Evolutionary conservation across 2,888 invertebrate species (phyloP).

Genomic region (Vandiemenella viatica): DNA sequence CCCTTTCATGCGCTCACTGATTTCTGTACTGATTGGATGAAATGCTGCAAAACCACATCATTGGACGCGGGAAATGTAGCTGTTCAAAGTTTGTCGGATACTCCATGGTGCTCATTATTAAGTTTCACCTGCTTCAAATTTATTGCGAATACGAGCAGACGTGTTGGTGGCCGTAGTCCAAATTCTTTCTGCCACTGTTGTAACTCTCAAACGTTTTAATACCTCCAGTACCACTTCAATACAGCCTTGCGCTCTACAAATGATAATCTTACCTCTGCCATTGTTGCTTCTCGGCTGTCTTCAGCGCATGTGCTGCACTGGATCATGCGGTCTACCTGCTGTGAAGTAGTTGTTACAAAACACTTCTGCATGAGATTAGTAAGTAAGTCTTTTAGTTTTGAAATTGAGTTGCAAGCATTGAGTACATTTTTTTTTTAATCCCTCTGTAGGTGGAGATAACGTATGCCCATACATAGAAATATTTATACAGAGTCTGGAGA

Average conservation of each 20-base stretch:
- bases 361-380: no score
- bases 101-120: neutral
- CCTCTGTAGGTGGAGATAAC: no score
- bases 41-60: neutral
- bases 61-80: neutral
- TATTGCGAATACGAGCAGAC: neutral
- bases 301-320: no score
- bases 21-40: neutral
- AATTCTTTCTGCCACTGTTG: neutral
- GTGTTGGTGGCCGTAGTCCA: neutral
- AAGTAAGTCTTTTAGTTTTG: no score
- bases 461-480: no score
- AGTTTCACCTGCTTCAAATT: neutral
- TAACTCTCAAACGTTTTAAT: neutral
- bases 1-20: neutral
- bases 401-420: no score
- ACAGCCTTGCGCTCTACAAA: neutral
- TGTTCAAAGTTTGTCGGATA: neutral
- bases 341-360: no score
- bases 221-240: neutral
- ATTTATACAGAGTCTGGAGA: no score
- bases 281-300: no score
- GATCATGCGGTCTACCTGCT: no score
- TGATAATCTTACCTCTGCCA: neutral
- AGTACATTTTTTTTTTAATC: no score